Evolutionary conservation across 2,888 invertebrate species (phyloP), one percentile per base, ranked within the genome.

Genomic region (Macropis europaea): DNA sequence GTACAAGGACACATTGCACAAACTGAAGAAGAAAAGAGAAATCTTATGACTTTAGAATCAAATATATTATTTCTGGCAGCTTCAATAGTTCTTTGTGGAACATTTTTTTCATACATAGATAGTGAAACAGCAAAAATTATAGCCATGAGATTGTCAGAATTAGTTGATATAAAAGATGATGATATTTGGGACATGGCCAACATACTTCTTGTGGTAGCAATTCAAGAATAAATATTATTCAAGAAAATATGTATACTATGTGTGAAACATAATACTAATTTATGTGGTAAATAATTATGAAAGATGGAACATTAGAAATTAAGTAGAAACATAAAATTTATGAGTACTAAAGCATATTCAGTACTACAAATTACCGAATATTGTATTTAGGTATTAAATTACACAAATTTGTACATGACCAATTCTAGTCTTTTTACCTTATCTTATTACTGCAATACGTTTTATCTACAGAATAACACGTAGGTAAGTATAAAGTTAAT

Each of bases 51-150:
- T 7, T 59, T 85, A 47, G 74, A 84, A 71, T 64, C 77, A 2
- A 84, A 85, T 38, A 17, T 80, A n/a, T 56, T 86, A 19, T 82
- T 80, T 43, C 28, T 86, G 7, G 80, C 75, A 4, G 83, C 82
- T 9, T 76, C 81, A 1, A 57, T 85, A 4, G 64, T 86, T 3
- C 68, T 83, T n/a, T 82, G 85, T 47, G 64, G 81, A 0, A 64
- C 75, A 5, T 76, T 76, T 7, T 68, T 84, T 38, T 63, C 74
- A 1, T 67, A 60, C 19, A 48, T 68, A 34, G 57, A 74, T 0
- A 42, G 36, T 1, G 54, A 50, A 13, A 42, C 40, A 3, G 43
- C 57, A 1, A 54, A 38, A 17, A 15, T 53, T 11, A 59, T 82
- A 7, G 59, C 76, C 3, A n/a, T 28, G 13, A 78, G 68, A 43